These are phyloP conservation scores for Nasonovia ribisnigri DNA, from an alignment of 2,888 invertebrate species.

Conservation along the genomic window DNA sequence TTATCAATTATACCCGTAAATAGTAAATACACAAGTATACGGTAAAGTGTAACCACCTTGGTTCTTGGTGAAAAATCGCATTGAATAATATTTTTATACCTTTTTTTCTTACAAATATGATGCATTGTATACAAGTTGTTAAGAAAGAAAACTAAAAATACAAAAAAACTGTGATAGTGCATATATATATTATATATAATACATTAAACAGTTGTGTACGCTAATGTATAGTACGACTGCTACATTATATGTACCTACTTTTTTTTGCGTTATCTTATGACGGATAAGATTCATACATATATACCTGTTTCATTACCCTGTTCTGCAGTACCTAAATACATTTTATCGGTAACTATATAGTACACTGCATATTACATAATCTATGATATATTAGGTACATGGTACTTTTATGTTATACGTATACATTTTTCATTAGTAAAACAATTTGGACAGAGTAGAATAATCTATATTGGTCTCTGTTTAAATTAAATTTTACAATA, in stretches of 20 bases:
- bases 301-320: background rate
- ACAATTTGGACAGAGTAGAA: background rate
- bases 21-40: background rate
- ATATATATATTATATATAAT: background rate
- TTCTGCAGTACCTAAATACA: background rate
- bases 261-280: background rate
- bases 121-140: background rate
- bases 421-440: background rate
- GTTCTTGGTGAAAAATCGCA: background rate
- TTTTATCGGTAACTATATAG: background rate
- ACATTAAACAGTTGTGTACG: background rate
- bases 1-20: background rate
- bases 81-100: background rate
- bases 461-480: background rate
- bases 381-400: background rate
- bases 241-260: background rate
- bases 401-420: background rate
- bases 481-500: background rate
- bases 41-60: background rate
- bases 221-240: background rate
- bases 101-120: background rate
- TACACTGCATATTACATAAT: background rate
- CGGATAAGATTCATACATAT: background rate
- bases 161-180: background rate
- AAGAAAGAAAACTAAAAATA: background rate